Conservation (phyloP, 2,113 vertebrate species). For the Lepus americanus region DNA sequence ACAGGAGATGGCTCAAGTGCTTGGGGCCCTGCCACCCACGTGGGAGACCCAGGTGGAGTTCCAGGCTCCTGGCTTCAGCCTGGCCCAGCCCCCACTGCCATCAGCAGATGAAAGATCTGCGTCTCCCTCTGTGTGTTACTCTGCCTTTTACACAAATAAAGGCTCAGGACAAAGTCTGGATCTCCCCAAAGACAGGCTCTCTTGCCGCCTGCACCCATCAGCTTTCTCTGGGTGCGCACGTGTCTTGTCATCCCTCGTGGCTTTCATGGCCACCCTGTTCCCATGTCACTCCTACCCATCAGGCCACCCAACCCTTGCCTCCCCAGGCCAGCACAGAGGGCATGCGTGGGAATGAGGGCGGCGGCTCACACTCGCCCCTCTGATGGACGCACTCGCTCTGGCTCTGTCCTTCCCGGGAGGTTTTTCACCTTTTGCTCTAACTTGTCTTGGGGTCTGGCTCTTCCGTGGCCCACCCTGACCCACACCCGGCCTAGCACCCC, state of each 20-base stretch:
- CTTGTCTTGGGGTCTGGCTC: background rate
- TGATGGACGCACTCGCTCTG: too few relatives aligned
- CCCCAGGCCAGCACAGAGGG: background rate
- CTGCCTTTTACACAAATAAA: background rate
- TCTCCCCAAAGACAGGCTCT: background rate
- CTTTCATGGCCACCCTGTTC: background rate
- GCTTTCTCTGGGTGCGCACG: background rate
- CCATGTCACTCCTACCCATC: too few relatives aligned
- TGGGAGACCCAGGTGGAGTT: too few relatives aligned
- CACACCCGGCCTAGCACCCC: too few relatives aligned
- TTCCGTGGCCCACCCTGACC: background rate
- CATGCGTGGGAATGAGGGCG: too few relatives aligned
- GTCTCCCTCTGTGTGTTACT: too few relatives aligned
- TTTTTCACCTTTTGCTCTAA: background rate
- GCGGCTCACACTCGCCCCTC: too few relatives aligned
- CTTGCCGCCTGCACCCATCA: background rate
- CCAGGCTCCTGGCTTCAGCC: too few relatives aligned
- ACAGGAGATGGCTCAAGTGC: too few relatives aligned
- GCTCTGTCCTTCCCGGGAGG: background rate
- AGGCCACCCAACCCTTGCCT: background rate
- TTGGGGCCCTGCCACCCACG: too few relatives aligned
- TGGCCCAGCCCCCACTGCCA: too few relatives aligned
- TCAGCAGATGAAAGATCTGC: too few relatives aligned
- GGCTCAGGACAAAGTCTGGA: background rate
- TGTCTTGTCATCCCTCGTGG: background rate